Evolutionary conservation across 2,797 vertebrate genomes (phyloP).

Genomic region (Ceyx erithaca): DNA sequence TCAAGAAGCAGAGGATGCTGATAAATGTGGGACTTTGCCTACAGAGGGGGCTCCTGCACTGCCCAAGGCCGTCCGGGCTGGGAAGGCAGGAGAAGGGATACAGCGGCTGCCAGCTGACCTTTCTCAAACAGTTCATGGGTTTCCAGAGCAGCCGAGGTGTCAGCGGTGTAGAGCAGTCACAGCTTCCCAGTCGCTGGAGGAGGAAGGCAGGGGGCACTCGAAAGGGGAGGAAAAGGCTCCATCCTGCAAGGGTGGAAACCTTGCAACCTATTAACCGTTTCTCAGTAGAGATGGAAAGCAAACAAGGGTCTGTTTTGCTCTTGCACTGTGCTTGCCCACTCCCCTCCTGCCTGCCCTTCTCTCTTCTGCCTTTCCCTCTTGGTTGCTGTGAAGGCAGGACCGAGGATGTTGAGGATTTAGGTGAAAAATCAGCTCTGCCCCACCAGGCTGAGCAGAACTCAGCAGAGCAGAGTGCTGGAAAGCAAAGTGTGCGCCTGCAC

Average conservation of each 20-base stretch:
- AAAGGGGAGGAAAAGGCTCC: conserved; percentile 73
- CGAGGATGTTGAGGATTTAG: neutral
- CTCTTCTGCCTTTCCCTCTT: neutral
- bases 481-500: neutral
- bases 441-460: neutral
- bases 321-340: neutral
- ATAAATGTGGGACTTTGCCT: conserved; percentile 20
- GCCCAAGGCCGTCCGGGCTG: neutral
- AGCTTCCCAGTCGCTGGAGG: conserved; percentile 73
- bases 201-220: conserved; percentile 77
- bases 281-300: neutral
- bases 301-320: neutral
- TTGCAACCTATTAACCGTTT: conserved; percentile 52
- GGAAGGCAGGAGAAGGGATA: conserved; percentile 23
- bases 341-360: neutral
- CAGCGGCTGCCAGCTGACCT: conserved; percentile 80
- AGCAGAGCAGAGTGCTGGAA: neutral
- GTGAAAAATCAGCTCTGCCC: neutral
- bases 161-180: conserved; percentile 78
- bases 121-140: conserved; percentile 81
- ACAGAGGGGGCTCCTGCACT: conserved; percentile 81
- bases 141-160: conserved; percentile 85
- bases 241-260: conserved; percentile 59
- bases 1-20: neutral
- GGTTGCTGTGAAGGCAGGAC: neutral